Percentiles rank a stretch among this genome's conserved stretches.
phyloP scores from a whole-genome alignment of 2,797 vertebrate genomes.

The Phyllotis vaccarum region DNA sequence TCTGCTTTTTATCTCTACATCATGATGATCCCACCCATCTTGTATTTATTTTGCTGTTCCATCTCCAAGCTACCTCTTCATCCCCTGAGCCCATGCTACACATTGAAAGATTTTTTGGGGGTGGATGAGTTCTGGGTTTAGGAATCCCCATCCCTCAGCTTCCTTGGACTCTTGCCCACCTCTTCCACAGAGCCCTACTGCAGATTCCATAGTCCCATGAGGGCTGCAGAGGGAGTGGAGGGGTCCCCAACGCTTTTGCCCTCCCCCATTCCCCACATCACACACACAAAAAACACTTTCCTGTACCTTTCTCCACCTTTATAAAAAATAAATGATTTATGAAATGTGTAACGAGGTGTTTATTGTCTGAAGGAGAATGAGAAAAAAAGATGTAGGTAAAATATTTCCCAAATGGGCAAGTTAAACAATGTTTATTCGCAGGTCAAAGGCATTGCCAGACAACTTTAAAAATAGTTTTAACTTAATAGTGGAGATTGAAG shows the following conservation, averaged over 20 bases:
- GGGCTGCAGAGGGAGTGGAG: slow-evolving; percentile 44
- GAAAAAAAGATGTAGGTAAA: slow-evolving; percentile 67
- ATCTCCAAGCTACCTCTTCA: slow-evolving; percentile 5
- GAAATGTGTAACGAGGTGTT: slow-evolving; percentile 89
- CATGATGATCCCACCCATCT: slow-evolving; percentile 83
- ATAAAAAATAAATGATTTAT: slow-evolving; percentile 85
- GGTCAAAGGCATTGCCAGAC: background rate
- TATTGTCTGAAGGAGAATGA: slow-evolving; percentile 89
- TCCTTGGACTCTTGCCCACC: slow-evolving; percentile 19
- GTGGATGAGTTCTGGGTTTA: background rate
- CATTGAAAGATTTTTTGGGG: background rate
- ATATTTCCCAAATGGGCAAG: background rate
- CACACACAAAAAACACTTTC: slow-evolving; percentile 41
- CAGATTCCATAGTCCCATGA: background rate
- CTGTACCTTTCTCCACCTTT: slow-evolving; percentile 57
- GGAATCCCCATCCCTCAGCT: slow-evolving; percentile 24
- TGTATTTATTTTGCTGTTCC: slow-evolving; percentile 66
- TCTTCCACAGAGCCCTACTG: slow-evolving; percentile 8
- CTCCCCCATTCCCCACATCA: background rate
- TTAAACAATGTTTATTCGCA: background rate
- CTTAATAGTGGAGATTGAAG: background rate
- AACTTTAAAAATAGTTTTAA: background rate
- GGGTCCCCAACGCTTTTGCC: background rate
- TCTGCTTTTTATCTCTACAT: slow-evolving; percentile 59
- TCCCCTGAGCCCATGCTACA: background rate